Evolutionary conservation across 2,888 invertebrate genomes (phyloP).

Genomic region (Ochlodes sylvanus): DNA sequence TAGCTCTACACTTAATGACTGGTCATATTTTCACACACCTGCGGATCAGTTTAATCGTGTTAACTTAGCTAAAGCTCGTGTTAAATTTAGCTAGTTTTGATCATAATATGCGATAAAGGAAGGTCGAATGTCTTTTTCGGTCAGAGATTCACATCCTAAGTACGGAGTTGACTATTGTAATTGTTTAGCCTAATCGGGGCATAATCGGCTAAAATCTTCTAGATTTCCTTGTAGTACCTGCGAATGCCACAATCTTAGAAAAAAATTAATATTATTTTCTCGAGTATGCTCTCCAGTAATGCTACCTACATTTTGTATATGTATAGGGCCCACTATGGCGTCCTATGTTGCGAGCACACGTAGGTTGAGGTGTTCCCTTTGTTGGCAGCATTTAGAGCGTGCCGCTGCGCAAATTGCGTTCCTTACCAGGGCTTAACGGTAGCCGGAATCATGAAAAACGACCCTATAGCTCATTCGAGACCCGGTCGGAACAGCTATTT

Average conservation of each 20-base stretch:
- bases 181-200: no score
- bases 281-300: neutral
- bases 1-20: conserved; percentile 32
- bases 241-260: no score
- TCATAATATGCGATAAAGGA: no score
- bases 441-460: neutral
- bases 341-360: neutral
- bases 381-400: conserved; percentile 30
- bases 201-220: no score
- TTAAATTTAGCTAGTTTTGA: neutral
- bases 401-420: conserved; percentile 12
- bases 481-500: neutral
- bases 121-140: neutral
- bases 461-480: neutral
- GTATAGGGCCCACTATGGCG: neutral
- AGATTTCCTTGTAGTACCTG: no score
- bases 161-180: no score
- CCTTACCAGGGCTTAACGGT: neutral
- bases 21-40: conserved; percentile 19
- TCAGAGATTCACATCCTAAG: no score
- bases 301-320: neutral
- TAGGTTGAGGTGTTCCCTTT: conserved; percentile 27
- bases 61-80: neutral
- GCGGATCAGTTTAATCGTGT: neutral
- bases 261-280: neutral